These are phyloP conservation scores for Rhopalosiphum nymphaeae DNA, from an alignment of 2,888 invertebrate species.

Conservation along the genomic window DNA sequence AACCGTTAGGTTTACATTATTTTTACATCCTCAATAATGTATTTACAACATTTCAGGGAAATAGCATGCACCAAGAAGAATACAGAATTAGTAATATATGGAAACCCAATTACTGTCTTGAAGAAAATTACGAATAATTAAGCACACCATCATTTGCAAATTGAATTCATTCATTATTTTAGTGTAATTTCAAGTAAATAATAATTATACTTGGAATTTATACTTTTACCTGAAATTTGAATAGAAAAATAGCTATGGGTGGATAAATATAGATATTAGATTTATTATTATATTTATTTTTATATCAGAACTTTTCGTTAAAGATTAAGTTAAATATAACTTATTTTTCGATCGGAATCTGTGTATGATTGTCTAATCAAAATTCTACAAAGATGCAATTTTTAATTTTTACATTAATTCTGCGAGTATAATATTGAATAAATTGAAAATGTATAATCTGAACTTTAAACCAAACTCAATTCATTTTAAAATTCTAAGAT, in stretches of 20 bases:
- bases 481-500: background rate
- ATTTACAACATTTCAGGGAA: background rate
- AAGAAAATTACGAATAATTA: background rate
- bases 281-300: background rate
- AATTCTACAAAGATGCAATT: background rate
- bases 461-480: background rate
- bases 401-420: background rate
- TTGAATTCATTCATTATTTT: background rate
- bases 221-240: background rate
- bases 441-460: background rate
- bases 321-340: background rate
- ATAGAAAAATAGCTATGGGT: background rate
- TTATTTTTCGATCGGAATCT: background rate
- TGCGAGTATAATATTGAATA: background rate
- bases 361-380: background rate
- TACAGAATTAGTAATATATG: background rate
- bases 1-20: background rate
- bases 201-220: background rate
- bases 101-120: background rate
- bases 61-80: background rate
- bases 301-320: background rate
- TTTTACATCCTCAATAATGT: background rate
- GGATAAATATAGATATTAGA: background rate
- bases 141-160: background rate
- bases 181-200: background rate